Conservation (phyloP, 2,113 vertebrate genomes). For the Charina bottae region DNA sequence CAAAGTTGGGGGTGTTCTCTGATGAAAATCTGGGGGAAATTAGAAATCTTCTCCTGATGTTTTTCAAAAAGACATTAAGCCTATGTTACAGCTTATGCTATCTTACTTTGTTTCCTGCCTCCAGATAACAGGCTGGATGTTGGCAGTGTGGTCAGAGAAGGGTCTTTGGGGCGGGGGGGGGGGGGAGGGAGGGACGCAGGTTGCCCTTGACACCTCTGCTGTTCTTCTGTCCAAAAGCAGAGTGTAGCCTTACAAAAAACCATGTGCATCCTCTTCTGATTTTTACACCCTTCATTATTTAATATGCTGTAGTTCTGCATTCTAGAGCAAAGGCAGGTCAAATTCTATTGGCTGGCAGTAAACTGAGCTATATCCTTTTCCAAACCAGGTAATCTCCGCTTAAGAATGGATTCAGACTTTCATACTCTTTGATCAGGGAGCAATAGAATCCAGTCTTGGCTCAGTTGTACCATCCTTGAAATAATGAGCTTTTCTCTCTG, state of each 20-base stretch:
- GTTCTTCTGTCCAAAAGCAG: neutral
- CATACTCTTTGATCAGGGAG: neutral
- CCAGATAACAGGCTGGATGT: no score
- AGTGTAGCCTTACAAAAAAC: neutral
- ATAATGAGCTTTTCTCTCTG: neutral
- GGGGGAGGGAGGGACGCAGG: no score
- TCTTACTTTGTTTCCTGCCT: no score
- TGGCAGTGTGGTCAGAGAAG: no score
- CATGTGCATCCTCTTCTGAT: no score
- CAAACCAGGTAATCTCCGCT: neutral
- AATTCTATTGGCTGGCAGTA: neutral
- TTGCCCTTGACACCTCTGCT: neutral
- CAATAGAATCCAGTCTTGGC: neutral
- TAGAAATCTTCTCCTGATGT: no score
- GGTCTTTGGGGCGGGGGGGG: rapidly evolving
- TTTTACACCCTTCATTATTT: neutral
- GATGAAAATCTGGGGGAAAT: no score
- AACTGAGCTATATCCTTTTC: neutral
- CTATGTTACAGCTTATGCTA: no score
- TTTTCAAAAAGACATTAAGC: no score
- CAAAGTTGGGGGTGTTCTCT: no score
- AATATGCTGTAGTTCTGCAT: neutral
- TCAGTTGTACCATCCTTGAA: neutral
- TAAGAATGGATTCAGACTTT: neutral
- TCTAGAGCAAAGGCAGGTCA: neutral